These are phyloP conservation scores for Gymnosoma rotundatum DNA, from an alignment of 2,888 invertebrate species.

Conservation along the genomic window DNA sequence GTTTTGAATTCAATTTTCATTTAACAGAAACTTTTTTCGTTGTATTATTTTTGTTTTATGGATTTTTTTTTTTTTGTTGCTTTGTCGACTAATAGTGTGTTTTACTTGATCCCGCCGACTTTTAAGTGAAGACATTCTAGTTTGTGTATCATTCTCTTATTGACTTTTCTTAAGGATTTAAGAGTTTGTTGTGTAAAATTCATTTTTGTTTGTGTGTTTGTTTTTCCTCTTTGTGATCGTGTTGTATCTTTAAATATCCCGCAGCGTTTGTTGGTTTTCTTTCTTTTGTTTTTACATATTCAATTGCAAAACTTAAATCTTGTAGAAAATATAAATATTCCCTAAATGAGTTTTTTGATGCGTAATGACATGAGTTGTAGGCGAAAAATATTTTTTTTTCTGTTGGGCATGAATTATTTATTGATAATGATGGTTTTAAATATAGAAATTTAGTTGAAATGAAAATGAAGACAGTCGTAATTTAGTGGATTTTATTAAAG, in stretches of 20 bases:
- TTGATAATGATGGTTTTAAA: slow-evolving; percentile 52
- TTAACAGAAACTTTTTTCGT: slow-evolving; percentile 66
- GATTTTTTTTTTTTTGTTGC: neutral
- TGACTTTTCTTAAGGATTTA: slow-evolving; percentile 44
- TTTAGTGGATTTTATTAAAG: slow-evolving; percentile 26
- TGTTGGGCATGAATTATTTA: slow-evolving; percentile 36
- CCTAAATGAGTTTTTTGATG: slow-evolving; percentile 80
- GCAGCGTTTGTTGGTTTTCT: slow-evolving; percentile 64
- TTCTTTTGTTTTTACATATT: slow-evolving; percentile 36
- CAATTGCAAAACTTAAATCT: slow-evolving; percentile 65
- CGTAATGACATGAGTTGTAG: slow-evolving; percentile 82
- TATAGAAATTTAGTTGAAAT: slow-evolving; percentile 22
- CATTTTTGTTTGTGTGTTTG: slow-evolving; percentile 27
- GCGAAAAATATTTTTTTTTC: slow-evolving; percentile 71
- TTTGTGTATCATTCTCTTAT: slow-evolving; percentile 15
- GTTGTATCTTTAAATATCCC: slow-evolving; percentile 69
- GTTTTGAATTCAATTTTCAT: slow-evolving; percentile 82
- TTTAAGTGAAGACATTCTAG: slow-evolving; percentile 67
- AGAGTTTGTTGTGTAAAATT: slow-evolving; percentile 8
- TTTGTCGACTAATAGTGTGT: slow-evolving; percentile 50
- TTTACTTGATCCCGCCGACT: slow-evolving; percentile 72
- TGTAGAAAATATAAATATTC: slow-evolving; percentile 80
- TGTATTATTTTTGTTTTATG: neutral
- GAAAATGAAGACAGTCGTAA: slow-evolving; percentile 20
- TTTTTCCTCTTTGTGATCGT: slow-evolving; percentile 43